Evolutionary conservation across 1,140 invertebrate genomes (phyloP).

Genomic region (Vanessa atalanta): DNA sequence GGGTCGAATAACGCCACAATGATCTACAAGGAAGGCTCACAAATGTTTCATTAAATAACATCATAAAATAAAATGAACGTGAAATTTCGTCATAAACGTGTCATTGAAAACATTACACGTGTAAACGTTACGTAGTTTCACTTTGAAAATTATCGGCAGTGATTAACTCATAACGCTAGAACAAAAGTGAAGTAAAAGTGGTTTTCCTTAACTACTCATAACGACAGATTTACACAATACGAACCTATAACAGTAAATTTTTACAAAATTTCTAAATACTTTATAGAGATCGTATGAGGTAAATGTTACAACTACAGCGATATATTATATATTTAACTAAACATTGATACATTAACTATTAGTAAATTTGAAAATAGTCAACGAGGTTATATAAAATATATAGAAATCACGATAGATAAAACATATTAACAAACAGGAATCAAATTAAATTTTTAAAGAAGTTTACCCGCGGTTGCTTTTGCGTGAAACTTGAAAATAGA

Average conservation of each 20-base stretch:
- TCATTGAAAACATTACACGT: background rate
- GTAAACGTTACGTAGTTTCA: background rate
- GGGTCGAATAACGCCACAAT: background rate
- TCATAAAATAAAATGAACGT: too few relatives aligned
- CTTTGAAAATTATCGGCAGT: background rate
- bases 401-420: constrained; percentile 18
- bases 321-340: constrained; percentile 30
- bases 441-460: background rate
- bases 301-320: constrained; percentile 33
- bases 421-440: constrained; percentile 4
- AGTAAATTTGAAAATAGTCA: constrained; percentile 30
- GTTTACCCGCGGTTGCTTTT: background rate
- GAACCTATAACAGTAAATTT: constrained; percentile 22
- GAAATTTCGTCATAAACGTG: too few relatives aligned
- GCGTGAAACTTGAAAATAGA: background rate
- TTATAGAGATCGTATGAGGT: constrained; percentile 24
- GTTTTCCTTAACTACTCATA: constrained; percentile 5
- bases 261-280: constrained; percentile 38
- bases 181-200: background rate
- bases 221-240: constrained; percentile 37
- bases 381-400: constrained; percentile 37
- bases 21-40: background rate
- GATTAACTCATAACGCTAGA: background rate
- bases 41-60: too few relatives aligned
- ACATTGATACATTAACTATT: constrained; percentile 34